Evolutionary conservation across 1,140 invertebrate genomes (phyloP).

Genomic region (Cotesia vestalis): DNA sequence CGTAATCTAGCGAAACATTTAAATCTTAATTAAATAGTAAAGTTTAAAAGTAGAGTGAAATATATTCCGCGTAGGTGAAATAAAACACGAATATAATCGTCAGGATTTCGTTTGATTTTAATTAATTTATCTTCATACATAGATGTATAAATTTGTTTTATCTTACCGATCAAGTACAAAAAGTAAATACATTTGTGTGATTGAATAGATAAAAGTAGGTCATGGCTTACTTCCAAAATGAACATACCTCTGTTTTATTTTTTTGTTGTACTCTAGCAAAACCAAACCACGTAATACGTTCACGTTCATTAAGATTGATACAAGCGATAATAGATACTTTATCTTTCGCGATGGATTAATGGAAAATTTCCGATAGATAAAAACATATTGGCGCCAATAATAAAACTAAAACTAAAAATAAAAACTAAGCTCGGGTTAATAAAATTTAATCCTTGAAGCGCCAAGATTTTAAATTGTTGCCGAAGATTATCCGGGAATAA

Average conservation of each 20-base stretch:
- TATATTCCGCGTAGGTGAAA: not conserved
- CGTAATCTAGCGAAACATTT: not conserved
- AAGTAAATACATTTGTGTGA: no score
- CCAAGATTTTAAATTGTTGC: constrained; percentile 10
- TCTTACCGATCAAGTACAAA: not conserved
- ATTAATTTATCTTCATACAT: constrained; percentile 30
- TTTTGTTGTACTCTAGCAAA: not conserved
- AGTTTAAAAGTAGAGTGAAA: not conserved
- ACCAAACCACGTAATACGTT: not conserved
- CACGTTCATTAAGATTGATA: constrained; percentile 9
- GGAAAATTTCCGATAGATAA: constrained; percentile 4
- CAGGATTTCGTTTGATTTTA: constrained; percentile 27
- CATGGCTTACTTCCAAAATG: constrained; percentile 17
- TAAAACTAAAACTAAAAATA: constrained; percentile 6
- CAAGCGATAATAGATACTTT: constrained; percentile 13
- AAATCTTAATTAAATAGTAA: no score
- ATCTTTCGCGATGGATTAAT: constrained; percentile 13
- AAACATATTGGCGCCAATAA: constrained; percentile 21
- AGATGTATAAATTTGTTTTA: constrained; percentile 9
- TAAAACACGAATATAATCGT: constrained; percentile 25
- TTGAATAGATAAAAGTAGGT: constrained; percentile 7
- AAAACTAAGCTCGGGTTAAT: no score
- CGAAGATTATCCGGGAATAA: not conserved
- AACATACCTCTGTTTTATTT: not conserved
- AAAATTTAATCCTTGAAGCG: not conserved